These are phyloP conservation scores for Aphidius ervi DNA, from an alignment of 1,140 invertebrate species.

Conservation along the genomic window DNA sequence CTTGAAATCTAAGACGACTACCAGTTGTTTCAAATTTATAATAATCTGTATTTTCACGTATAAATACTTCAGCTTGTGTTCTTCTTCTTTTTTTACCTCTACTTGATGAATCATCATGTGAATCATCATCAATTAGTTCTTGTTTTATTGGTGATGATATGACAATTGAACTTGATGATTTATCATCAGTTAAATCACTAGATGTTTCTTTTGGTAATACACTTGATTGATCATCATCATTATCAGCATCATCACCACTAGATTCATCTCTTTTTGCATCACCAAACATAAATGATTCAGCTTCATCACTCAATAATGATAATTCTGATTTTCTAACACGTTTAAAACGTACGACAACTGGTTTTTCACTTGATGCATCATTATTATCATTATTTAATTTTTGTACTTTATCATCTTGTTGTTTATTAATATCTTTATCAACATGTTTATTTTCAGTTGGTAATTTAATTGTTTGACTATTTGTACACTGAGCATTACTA, in stretches of 20 bases:
- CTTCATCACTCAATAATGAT: slow-evolving; percentile 71
- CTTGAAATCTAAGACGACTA: slow-evolving; percentile 54
- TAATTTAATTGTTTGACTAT: slow-evolving; percentile 21
- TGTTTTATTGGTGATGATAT: slow-evolving; percentile 27
- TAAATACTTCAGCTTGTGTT: slow-evolving; percentile 58
- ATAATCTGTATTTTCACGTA: slow-evolving; percentile 60
- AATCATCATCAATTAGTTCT: slow-evolving; percentile 41
- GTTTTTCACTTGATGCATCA: slow-evolving; percentile 52
- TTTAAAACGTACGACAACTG: slow-evolving; percentile 68
- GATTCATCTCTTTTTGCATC: slow-evolving; percentile 61
- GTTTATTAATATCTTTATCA: slow-evolving; percentile 4
- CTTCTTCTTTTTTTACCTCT: slow-evolving; percentile 49
- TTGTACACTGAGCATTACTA: slow-evolving; percentile 44
- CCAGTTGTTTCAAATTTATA: slow-evolving; percentile 62
- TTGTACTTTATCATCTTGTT: slow-evolving; percentile 24
- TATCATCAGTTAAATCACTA: slow-evolving; percentile 36
- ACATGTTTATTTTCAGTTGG: slow-evolving; percentile 15
- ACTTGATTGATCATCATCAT: slow-evolving; percentile 45
- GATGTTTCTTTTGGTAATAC: slow-evolving; percentile 50
- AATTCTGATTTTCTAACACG: slow-evolving; percentile 69
- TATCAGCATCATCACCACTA: slow-evolving; percentile 47
- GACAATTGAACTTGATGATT: slow-evolving; percentile 7
- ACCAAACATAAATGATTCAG: slow-evolving; percentile 77
- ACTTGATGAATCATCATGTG: slow-evolving; percentile 35
- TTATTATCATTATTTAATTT: slow-evolving; percentile 41